Evolutionary conservation across 1,140 invertebrate genomes (phyloP).

Genomic region (Aphelenchoides avenae): DNA sequence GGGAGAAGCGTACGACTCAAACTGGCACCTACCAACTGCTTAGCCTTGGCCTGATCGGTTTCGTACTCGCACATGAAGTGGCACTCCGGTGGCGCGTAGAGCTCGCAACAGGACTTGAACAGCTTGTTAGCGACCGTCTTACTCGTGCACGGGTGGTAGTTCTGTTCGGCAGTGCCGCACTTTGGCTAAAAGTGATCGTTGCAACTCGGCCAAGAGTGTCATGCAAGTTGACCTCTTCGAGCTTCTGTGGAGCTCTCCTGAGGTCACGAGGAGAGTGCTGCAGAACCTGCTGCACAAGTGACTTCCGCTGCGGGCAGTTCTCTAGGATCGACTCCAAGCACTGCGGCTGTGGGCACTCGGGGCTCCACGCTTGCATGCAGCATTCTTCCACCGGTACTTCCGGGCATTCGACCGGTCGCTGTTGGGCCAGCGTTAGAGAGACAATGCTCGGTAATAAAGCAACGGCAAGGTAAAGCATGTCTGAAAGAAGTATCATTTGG

Average conservation of each 20-base stretch:
- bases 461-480: too few species aligned
- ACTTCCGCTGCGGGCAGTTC: constrained; percentile 18
- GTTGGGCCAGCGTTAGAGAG: too few species aligned
- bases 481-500: too few species aligned
- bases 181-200: constrained; percentile 24
- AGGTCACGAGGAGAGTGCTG: constrained; percentile 5
- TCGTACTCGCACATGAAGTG: constrained; percentile 30
- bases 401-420: constrained; percentile 10
- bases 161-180: constrained; percentile 25
- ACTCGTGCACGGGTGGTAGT: constrained; percentile 26
- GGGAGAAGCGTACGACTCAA: too few species aligned
- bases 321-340: constrained; percentile 28
- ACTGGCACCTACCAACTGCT: constrained; percentile 15
- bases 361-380: constrained; percentile 14
- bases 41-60: constrained; percentile 28
- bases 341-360: constrained; percentile 19
- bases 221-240: constrained; percentile 1
- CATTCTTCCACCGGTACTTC: constrained; percentile 15
- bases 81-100: constrained; percentile 25
- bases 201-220: constrained; percentile 5
- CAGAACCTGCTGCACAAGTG: constrained; percentile 12
- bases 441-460: too few species aligned
- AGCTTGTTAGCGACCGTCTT: constrained; percentile 29
- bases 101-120: constrained; percentile 25
- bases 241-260: constrained; percentile 20